Evolutionary conservation across 2,888 invertebrate species (phyloP), one percentile per base, ranked within the genome.

Genomic region (Doris montereyensis): DNA sequence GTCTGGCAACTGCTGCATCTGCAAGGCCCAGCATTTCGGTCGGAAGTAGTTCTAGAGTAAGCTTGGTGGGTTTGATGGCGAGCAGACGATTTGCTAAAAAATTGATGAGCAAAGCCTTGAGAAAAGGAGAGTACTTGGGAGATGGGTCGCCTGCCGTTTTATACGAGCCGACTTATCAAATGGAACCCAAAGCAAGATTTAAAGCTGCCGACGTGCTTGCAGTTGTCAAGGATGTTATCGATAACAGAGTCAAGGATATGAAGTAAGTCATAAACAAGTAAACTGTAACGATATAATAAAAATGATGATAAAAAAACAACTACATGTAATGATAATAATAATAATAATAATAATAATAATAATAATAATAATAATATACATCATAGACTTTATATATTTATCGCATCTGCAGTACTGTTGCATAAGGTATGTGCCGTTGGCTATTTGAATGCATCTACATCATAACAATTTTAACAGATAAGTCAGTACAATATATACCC

Each of bases 141-240:
- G 74, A 74, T n/a, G 57, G 58, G 8, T 13, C 60, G 0, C 74
- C 74, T 58, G n/a, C 26, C 17, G 74, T 74, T 5, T 2, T 17
- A 10, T 74, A 74, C n/a, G 74, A 74, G 57, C 74, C 74, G 1
- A 58, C 74, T 1, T 74, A 74, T 21, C 58, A 60, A 2, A 13
- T 74, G 57, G 74, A 74, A n/a, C 74, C 74, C 2, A 74, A 74
- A 28, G n/a, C n/a, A n/a, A 74, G 58, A 30, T 74, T 74, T 28
- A 17, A 74, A 17, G 4, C 74, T 4, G 32, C 17, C 58, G n/a
- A 26, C 8, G 74, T 74, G 17, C 32, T 74, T 28, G 60, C 21
- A 28, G 30, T 58, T 30, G 74, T 74, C n/a, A 74, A 74, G 24
- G 74, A 74, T 30, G 74, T 74, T 28, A 58, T 74, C 58, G 74